These are phyloP conservation scores for Charadrius vociferus DNA, from an alignment of 2,113 vertebrate genomes.

Conservation along the genomic window DNA sequence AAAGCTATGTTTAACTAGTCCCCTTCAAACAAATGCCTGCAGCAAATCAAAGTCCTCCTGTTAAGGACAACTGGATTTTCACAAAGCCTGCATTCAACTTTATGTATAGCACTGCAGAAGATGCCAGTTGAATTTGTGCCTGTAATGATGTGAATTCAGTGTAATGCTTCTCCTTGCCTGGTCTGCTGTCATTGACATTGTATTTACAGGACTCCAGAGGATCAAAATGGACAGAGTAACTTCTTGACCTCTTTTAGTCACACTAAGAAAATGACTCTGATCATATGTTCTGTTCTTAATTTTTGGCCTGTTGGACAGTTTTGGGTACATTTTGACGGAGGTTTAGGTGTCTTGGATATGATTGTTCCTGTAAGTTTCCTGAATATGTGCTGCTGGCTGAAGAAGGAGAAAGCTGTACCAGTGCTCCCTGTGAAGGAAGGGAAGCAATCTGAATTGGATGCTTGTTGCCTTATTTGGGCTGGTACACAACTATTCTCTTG, in stretches of 20 bases:
- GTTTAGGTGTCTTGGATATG: neutral
- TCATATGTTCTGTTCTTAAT: neutral
- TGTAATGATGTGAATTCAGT: neutral
- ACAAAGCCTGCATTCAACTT: constrained; percentile 36
- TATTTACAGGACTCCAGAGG: neutral
- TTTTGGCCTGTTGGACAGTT: neutral
- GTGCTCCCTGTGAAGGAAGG: neutral
- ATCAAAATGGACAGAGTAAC: neutral
- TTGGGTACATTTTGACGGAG: neutral
- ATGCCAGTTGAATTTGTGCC: constrained; percentile 28
- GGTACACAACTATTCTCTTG: neutral
- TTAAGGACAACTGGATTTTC: neutral
- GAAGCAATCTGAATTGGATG: neutral
- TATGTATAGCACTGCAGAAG: neutral
- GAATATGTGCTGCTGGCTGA: neutral
- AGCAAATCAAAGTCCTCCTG: constrained; percentile 10
- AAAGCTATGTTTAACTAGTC: neutral
- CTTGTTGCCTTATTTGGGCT: neutral
- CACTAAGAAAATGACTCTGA: neutral
- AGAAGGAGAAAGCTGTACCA: neutral
- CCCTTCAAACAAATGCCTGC: neutral
- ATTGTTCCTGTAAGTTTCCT: neutral
- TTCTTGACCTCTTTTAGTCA: neutral
- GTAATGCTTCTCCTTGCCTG: neutral
- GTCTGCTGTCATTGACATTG: neutral